Base-by-base conservation (phyloP, 1,140 invertebrate genomes). In the Cotesia chilonis region DNA sequence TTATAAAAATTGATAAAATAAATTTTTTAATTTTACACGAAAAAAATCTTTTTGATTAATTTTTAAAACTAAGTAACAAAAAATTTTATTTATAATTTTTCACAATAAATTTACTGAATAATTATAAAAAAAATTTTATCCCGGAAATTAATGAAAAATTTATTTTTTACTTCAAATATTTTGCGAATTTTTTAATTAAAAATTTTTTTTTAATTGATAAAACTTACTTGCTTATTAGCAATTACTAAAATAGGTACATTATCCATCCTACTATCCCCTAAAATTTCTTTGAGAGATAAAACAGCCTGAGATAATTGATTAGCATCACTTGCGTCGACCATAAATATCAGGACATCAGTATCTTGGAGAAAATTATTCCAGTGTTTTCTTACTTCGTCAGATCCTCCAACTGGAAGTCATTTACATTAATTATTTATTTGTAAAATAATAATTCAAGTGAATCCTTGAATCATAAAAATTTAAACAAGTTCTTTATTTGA, bases 361-460 rank as follows among this genome's bases (percentile, higher is more conserved):
- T 89, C 87, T 75, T 88, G 85, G 28, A 88, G 75, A 74, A 88
- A 88, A 69, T 86, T 88, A 20, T 73, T 76, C 88, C 87, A 88
- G 74, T 87, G 85, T 66, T 79, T 80, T 73, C 83, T 79, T 17
- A 82, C 79, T 12, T 80, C 82, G 68, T 84, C 81, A 9, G 82
- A 72, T 54, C 86, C 87, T 28, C 86, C 87, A 77, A 89, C 85
- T 87, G 72, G 9, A 73, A 77, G 78, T 74, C 66, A 38, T 28
- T 28, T 28, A 28, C 28, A 28, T 2, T 28, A 28, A 41, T 35
- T 41, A 64, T 60, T 41, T 76, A 55, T 47, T 61, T 4, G 2
- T 61, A 28, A 4, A 61, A 2, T 61, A 35, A 61, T 5, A 28
- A 61, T 17, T 17, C 17, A 17, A 17, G 17, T 17, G 17, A 1